Percentiles rank a stretch among this genome's conserved stretches.
Evolutionary conservation across 2,113 vertebrate genomes (phyloP).

Genomic region (Rhinolophus sinicus): DNA sequence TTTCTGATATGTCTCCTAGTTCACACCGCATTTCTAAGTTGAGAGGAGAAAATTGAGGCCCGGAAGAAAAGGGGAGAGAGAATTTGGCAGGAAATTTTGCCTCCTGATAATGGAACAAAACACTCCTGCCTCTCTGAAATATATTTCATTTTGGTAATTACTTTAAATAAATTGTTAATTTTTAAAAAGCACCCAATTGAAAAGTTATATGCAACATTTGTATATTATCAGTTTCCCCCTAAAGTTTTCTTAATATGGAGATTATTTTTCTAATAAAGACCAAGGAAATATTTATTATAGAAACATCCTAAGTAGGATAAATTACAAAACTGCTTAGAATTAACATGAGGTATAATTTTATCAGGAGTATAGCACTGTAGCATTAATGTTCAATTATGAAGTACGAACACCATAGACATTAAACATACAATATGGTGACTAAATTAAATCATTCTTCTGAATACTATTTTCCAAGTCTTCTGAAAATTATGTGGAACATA

Average conservation of each 20-base stretch:
- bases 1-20: background rate
- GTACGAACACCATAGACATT: background rate
- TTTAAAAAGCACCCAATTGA: background rate
- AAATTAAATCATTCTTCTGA: conserved; percentile 1
- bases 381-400: conserved; percentile 34
- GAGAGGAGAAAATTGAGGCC: background rate
- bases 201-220: background rate
- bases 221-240: background rate
- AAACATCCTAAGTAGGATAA: background rate
- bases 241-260: background rate
- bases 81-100: background rate
- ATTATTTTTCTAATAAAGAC: conserved; percentile 34
- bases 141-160: conserved; percentile 35
- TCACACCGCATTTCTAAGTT: background rate
- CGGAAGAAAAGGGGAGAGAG: background rate
- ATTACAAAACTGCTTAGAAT: background rate
- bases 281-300: conserved; percentile 8
- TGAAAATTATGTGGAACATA: background rate
- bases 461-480: background rate
- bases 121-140: background rate
- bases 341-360: background rate
- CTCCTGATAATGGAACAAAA: background rate
- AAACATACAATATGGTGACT: background rate
- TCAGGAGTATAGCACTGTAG: background rate
- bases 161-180: conserved; percentile 2